phyloP scores from a whole-genome alignment of 64 coral and sea anemone species.

The Cladopsammia gracilis region DNA sequence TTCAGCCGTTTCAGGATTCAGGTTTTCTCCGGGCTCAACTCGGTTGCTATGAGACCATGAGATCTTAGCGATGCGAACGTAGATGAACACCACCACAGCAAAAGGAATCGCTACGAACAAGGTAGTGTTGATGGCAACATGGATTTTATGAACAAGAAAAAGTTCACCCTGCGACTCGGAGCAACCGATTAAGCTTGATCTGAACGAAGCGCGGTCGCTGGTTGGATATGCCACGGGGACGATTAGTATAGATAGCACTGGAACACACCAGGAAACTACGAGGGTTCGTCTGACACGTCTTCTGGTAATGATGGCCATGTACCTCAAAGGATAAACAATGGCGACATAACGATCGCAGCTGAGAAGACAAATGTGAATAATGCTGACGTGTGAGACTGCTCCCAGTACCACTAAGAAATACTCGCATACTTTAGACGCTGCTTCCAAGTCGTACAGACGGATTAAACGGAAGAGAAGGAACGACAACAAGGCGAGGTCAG shows the following conservation, averaged over 20 bases:
- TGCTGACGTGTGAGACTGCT: neutral
- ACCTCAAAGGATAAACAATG: slow-evolving; percentile 19
- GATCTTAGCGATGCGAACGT: slow-evolving; percentile 52
- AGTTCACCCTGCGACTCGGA: neutral
- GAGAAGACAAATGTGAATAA: slow-evolving; percentile 30
- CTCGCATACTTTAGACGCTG: neutral
- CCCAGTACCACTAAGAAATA: neutral
- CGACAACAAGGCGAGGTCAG: neutral
- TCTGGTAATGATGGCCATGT: neutral
- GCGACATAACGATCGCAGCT: slow-evolving; percentile 60
- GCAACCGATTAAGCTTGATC: neutral
- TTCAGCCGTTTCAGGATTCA: neutral
- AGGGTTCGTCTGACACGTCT: neutral
- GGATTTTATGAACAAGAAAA: neutral
- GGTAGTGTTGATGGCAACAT: slow-evolving; percentile 14
- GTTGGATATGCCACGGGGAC: neutral
- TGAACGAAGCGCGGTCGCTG: neutral
- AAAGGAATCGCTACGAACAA: slow-evolving; percentile 19
- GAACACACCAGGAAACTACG: neutral
- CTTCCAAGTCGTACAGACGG: neutral
- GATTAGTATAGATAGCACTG: neutral
- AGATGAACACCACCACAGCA: slow-evolving; percentile 36
- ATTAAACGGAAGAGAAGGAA: slow-evolving; percentile 27
- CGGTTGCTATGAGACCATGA: slow-evolving; percentile 41
- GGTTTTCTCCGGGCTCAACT: neutral